Evolutionary conservation across 2,888 invertebrate genomes (phyloP).

Genomic region (Polyploca ridens): DNA sequence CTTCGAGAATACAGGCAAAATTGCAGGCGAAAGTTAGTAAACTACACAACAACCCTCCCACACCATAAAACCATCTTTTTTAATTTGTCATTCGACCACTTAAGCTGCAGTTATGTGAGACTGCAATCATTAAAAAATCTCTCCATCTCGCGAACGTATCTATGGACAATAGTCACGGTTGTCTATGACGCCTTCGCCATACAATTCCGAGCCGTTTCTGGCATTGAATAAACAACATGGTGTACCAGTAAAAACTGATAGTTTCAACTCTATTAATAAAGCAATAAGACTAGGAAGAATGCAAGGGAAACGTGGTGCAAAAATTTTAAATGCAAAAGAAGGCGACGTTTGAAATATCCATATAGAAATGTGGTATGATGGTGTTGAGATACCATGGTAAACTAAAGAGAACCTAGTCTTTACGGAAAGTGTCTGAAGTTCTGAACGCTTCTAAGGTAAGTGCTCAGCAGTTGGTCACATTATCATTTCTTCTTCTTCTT

Average conservation of each 20-base stretch:
- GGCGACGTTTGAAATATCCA: slow-evolving; percentile 28
- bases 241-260: slow-evolving; percentile 13
- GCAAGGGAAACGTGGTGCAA: slow-evolving; percentile 10
- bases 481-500: no score
- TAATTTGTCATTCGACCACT: slow-evolving; percentile 69
- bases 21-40: slow-evolving; percentile 1
- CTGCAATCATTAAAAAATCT: slow-evolving; percentile 59
- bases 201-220: slow-evolving; percentile 45
- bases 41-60: slow-evolving; percentile 18
- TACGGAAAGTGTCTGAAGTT: no score
- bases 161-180: slow-evolving; percentile 44
- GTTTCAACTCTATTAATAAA: not conserved
- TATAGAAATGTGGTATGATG: slow-evolving; percentile 30
- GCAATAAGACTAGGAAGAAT: slow-evolving; percentile 5
- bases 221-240: slow-evolving; percentile 30
- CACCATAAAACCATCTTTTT: slow-evolving; percentile 39
- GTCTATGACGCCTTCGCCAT: slow-evolving; percentile 47
- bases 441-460: no score
- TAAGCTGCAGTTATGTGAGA: slow-evolving; percentile 47
- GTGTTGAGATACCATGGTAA: not conserved
- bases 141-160: slow-evolving; percentile 34
- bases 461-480: not conserved
- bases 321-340: slow-evolving; percentile 26
- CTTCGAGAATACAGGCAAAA: no score
- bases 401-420: not conserved